Conservation (phyloP, 2,113 vertebrate species). For the Poeciliopsis turrubarensis region DNA sequence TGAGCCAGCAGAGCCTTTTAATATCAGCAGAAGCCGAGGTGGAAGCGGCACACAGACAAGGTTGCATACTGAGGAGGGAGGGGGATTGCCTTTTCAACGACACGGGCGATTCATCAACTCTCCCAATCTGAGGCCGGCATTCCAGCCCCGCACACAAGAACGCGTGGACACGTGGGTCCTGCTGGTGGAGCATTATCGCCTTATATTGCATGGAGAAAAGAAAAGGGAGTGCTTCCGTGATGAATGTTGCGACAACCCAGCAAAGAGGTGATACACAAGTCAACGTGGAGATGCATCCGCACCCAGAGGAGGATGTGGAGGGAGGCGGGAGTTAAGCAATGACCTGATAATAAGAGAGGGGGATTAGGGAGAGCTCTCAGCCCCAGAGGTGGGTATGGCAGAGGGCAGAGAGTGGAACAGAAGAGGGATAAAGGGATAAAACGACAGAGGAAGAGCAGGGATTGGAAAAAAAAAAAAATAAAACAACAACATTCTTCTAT, state of each 20-base stretch:
- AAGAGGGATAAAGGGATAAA: slow-evolving; percentile 73
- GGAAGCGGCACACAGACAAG: slow-evolving; percentile 76
- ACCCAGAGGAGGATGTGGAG: neutral
- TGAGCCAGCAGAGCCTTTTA: slow-evolving; percentile 82
- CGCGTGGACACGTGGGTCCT: slow-evolving; percentile 24
- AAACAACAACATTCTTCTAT: slow-evolving; percentile 63
- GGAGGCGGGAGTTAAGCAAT: slow-evolving; percentile 17
- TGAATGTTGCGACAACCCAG: slow-evolving; percentile 74
- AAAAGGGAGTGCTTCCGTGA: slow-evolving; percentile 68
- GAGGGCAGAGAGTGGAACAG: slow-evolving; percentile 71
- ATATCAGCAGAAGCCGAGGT: slow-evolving; percentile 75
- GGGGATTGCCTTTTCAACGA: slow-evolving; percentile 81
- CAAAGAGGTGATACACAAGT: slow-evolving; percentile 75
- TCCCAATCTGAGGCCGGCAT: slow-evolving; percentile 74
- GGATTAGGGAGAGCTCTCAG: slow-evolving; percentile 60
- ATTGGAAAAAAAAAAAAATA: slow-evolving; percentile 47
- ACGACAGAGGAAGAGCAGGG: slow-evolving; percentile 65
- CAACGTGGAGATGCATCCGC: slow-evolving; percentile 75
- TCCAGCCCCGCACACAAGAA: slow-evolving; percentile 49
- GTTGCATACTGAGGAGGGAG: slow-evolving; percentile 83
- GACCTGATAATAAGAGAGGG: slow-evolving; percentile 64
- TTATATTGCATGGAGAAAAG: slow-evolving; percentile 68
- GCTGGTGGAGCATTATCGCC: slow-evolving; percentile 74
- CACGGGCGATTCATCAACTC: slow-evolving; percentile 79
- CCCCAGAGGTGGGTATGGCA: slow-evolving; percentile 76